Evolutionary conservation across 2,888 invertebrate genomes (phyloP).

Genomic region (Sthenelais limicola): DNA sequence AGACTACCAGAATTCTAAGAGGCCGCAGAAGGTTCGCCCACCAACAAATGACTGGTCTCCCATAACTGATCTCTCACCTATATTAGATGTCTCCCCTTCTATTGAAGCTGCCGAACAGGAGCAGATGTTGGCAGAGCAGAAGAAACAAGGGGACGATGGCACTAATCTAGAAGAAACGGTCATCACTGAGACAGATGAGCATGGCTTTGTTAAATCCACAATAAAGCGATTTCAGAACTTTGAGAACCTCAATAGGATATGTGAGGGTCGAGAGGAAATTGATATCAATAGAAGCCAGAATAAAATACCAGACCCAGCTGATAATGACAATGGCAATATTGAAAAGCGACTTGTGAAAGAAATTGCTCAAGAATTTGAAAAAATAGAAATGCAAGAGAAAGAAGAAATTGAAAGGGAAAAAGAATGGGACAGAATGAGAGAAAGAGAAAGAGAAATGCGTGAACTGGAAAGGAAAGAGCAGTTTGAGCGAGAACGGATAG

Average conservation of each 20-base stretch:
- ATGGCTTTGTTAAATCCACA: constrained; percentile 30
- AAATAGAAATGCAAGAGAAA: constrained; percentile 23
- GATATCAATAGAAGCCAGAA: constrained; percentile 32
- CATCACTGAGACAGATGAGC: background rate
- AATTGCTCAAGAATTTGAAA: constrained; percentile 18
- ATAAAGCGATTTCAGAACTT: constrained; percentile 35
- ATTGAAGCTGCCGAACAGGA: constrained; percentile 72
- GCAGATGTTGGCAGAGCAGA: constrained; percentile 66
- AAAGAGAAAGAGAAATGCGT: constrained; percentile 8
- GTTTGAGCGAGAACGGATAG: constrained; percentile 10
- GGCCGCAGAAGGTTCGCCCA: constrained; percentile 63
- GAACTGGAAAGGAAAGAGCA: constrained; percentile 19
- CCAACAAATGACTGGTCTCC: constrained; percentile 73
- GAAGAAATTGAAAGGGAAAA: constrained; percentile 34
- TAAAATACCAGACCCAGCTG: constrained; percentile 9
- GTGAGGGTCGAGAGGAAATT: constrained; percentile 38
- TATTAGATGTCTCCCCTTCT: constrained; percentile 73
- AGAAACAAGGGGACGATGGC: constrained; percentile 4
- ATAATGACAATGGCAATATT: constrained; percentile 2
- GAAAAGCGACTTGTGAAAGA: constrained; percentile 26
- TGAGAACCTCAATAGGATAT: constrained; percentile 35
- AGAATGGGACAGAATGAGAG: constrained; percentile 5
- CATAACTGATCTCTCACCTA: constrained; percentile 73
- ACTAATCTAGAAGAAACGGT: background rate
- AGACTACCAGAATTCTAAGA: constrained; percentile 67